Conservation (phyloP, 1,140 invertebrate genomes). For the Cherax quadricarinatus region DNA sequence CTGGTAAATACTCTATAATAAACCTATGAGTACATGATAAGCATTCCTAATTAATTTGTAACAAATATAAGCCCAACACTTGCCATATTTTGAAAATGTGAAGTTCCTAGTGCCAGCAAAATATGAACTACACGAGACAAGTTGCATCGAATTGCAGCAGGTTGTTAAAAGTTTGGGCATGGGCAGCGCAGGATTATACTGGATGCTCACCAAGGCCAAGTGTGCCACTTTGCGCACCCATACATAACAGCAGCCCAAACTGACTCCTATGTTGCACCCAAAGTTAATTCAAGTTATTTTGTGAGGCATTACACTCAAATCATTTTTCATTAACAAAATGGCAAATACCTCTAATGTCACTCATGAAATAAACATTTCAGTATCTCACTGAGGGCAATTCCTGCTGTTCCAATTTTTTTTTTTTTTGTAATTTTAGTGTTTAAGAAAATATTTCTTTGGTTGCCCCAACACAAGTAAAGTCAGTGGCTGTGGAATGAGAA, state of each 20-base stretch:
- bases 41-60: conserved; percentile 27
- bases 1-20: conserved; percentile 32
- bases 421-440: not conserved
- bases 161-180: not conserved
- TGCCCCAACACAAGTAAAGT: conserved; percentile 14
- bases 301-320: conserved; percentile 35
- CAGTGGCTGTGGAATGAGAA: conserved; percentile 20
- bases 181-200: not conserved
- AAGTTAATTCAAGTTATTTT: not conserved
- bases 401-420: not conserved
- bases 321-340: not conserved
- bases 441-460: conserved; percentile 15
- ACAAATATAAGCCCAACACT: conserved; percentile 33
- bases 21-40: conserved; percentile 14
- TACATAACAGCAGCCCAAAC: not conserved
- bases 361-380: not conserved
- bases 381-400: not conserved
- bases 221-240: conserved; percentile 16
- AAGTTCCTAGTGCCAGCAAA: conserved; percentile 10
- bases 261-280: not conserved
- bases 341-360: not conserved
- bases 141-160: conserved; percentile 18
- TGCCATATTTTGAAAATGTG: not conserved
- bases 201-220: conserved; percentile 46
- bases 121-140: conserved; percentile 11